phyloP scores from a whole-genome alignment of 2,888 invertebrate genomes.

The Pogonocherus hispidulus region DNA sequence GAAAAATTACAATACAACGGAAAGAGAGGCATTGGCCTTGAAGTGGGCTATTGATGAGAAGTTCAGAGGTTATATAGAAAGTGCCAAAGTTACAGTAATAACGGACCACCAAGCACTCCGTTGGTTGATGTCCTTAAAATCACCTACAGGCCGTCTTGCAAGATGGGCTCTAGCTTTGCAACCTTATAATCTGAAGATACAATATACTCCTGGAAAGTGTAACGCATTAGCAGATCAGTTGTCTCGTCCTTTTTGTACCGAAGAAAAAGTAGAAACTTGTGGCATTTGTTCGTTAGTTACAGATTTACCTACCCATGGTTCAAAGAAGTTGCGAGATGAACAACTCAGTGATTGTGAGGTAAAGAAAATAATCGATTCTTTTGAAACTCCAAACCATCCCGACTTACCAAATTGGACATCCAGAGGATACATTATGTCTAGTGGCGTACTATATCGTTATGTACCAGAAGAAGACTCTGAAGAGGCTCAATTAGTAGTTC shows the following conservation, averaged over 20 bases:
- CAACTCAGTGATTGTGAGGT: slow-evolving; percentile 47
- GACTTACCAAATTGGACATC: slow-evolving; percentile 30
- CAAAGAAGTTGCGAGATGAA: slow-evolving; percentile 33
- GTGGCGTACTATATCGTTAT: slow-evolving; percentile 47
- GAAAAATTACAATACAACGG: slow-evolving; percentile 38
- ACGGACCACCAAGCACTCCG: slow-evolving; percentile 68
- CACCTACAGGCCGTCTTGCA: slow-evolving; percentile 64
- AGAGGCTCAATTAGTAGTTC: slow-evolving; percentile 48
- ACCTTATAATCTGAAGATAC: slow-evolving; percentile 60
- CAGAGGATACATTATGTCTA: slow-evolving; percentile 38
- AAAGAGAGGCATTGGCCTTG: slow-evolving; percentile 48
- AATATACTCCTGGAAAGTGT: slow-evolving; percentile 62
- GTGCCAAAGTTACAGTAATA: slow-evolving; percentile 55
- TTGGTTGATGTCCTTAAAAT: slow-evolving; percentile 64
- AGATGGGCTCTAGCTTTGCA: slow-evolving; percentile 67
- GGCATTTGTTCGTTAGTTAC: slow-evolving; percentile 31
- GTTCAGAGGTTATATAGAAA: slow-evolving; percentile 55
- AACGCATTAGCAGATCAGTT: slow-evolving; percentile 65
- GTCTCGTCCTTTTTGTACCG: slow-evolving; percentile 52
- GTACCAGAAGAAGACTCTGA: slow-evolving; percentile 41
- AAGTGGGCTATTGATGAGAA: slow-evolving; percentile 52
- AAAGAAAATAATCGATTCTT: slow-evolving; percentile 42
- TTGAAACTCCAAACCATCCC: slow-evolving; percentile 31
- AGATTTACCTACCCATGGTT: slow-evolving; percentile 37
- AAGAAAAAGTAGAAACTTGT: slow-evolving; percentile 1